Conservation (phyloP, 2,113 vertebrate species). For the Tupaia chinensis region DNA sequence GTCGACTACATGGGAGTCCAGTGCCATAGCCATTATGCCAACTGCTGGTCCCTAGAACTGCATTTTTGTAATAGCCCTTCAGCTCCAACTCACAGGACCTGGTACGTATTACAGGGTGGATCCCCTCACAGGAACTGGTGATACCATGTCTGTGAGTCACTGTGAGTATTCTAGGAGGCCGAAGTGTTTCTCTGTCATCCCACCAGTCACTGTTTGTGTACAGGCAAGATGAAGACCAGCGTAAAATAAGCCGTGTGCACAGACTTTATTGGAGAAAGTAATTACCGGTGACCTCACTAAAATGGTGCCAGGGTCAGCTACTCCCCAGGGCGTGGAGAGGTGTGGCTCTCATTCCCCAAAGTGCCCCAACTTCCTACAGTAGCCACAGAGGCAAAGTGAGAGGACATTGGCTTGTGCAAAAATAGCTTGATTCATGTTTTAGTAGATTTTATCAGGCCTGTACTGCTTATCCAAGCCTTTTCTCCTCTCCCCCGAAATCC, state of each 20-base stretch:
- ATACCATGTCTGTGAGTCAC: neutral
- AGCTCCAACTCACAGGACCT: neutral
- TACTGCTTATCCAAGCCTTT: neutral
- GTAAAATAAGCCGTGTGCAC: too few relatives aligned
- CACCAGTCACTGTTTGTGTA: too few relatives aligned
- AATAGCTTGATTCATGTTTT: neutral
- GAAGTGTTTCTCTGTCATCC: neutral
- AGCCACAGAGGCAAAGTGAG: neutral
- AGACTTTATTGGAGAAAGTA: too few relatives aligned
- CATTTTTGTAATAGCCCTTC: neutral
- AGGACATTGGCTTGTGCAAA: neutral
- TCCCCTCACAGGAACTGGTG: neutral
- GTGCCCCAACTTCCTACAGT: neutral
- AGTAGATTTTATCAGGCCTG: neutral
- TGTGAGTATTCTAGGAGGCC: neutral
- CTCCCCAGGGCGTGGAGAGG: too few relatives aligned
- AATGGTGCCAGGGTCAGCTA: too few relatives aligned
- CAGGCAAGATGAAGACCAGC: too few relatives aligned
- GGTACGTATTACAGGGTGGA: neutral
- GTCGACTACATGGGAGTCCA: too few relatives aligned
- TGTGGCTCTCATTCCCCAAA: neutral
- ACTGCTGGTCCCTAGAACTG: too few relatives aligned
- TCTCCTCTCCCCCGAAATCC: neutral
- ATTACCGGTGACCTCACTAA: too few relatives aligned
- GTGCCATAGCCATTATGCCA: too few relatives aligned